These are phyloP conservation scores for Epistrophella euchroma DNA, from an alignment of 2,888 invertebrate genomes.

Conservation along the genomic window DNA sequence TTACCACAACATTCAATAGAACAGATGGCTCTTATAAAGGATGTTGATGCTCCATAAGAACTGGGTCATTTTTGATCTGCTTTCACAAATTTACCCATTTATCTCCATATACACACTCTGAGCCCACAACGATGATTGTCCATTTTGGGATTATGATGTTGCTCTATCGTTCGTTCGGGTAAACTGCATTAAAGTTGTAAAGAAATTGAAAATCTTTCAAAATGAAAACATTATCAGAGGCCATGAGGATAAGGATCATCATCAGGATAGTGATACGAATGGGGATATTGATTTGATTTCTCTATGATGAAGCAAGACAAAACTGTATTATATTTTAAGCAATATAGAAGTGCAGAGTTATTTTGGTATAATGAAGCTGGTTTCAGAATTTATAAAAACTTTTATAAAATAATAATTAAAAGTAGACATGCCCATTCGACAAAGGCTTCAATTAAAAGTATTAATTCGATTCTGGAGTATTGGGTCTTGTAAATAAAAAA, in stretches of 20 bases:
- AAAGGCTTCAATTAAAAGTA: background rate
- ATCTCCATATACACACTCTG: background rate
- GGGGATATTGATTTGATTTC: background rate
- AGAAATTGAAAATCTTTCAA: slow-evolving; percentile 50
- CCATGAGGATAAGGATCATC: background rate
- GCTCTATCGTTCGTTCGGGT: slow-evolving; percentile 31
- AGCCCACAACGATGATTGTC: slow-evolving; percentile 59
- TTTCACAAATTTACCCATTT: slow-evolving; percentile 4
- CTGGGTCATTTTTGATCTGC: slow-evolving; percentile 33
- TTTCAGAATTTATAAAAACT: background rate
- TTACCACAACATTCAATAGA: slow-evolving; percentile 62
- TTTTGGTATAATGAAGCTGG: background rate
- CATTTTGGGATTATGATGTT: slow-evolving; percentile 70
- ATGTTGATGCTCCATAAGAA: background rate
- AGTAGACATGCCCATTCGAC: background rate
- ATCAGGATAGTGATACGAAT: background rate
- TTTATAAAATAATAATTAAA: background rate
- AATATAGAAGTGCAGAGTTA: background rate
- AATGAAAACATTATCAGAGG: slow-evolving; percentile 19
- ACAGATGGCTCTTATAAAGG: slow-evolving; percentile 49
- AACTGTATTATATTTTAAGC: background rate
- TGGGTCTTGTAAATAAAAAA: too few relatives aligned
- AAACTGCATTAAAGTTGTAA: slow-evolving; percentile 53
- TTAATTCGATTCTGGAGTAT: too few relatives aligned
- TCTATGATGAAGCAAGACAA: background rate